Evolutionary conservation across 1,140 invertebrate species (phyloP).

Genomic region (Hylyphantes graminicola): DNA sequence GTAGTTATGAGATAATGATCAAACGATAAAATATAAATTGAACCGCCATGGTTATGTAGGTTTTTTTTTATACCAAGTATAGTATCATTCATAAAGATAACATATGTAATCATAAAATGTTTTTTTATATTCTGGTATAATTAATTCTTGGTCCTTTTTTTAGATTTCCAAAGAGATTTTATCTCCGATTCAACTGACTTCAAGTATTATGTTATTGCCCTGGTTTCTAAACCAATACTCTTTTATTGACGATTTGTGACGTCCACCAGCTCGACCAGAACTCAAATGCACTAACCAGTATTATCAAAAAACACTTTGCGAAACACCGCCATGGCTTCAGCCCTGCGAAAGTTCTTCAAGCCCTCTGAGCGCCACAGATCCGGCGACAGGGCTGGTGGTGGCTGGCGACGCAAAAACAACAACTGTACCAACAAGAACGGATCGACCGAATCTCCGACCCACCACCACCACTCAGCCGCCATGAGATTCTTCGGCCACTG

Average conservation of each 20-base stretch:
- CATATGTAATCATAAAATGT: too few species aligned
- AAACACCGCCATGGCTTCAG: constrained; percentile 75
- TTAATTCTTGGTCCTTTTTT: too few species aligned
- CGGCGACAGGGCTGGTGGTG: constrained; percentile 67
- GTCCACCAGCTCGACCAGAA: not conserved
- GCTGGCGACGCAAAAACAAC: constrained; percentile 25
- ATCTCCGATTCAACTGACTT: not conserved
- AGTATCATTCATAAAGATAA: too few species aligned
- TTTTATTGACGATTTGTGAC: constrained; percentile 30
- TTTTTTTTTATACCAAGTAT: too few species aligned
- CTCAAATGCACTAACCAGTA: constrained; percentile 47
- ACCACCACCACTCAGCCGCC: constrained; percentile 54
- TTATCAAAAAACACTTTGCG: constrained; percentile 22
- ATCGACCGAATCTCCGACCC: constrained; percentile 35
- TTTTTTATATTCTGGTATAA: too few species aligned
- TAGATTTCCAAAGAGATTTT: too few species aligned
- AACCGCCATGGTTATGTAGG: too few species aligned
- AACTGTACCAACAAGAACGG: constrained; percentile 35
- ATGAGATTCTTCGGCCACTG: constrained; percentile 74
- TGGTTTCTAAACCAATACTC: not conserved
- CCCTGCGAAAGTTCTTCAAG: constrained; percentile 80
- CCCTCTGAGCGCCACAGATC: constrained; percentile 72
- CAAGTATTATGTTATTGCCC: not conserved
- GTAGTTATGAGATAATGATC: too few species aligned
- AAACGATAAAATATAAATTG: too few species aligned